Evolutionary conservation across 2,113 vertebrate species (phyloP).

Genomic region (Atractosteus spatula): DNA sequence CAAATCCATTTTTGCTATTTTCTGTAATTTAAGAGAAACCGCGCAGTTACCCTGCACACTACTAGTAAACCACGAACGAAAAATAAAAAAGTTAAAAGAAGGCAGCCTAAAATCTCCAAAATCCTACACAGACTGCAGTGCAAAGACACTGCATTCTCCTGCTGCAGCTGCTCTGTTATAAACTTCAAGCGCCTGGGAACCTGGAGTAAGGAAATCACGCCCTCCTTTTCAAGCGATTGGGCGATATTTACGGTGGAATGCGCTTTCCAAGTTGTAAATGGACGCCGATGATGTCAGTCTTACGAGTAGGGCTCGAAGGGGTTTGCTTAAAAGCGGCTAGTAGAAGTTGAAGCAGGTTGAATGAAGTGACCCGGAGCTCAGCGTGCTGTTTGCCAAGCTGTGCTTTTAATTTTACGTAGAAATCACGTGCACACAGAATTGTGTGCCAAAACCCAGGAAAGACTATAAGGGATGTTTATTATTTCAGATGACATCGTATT

Average conservation of each 20-base stretch:
- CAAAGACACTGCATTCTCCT: conserved; percentile 62
- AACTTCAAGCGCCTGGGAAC: conserved; percentile 63
- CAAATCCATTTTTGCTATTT: conserved; percentile 50
- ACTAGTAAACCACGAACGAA: conserved; percentile 27
- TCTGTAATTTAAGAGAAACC: conserved; percentile 41
- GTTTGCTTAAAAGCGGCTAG: conserved; percentile 16
- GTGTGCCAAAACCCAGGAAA: too few relatives aligned
- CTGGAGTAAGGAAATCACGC: conserved; percentile 48
- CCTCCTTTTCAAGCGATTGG: conserved; percentile 56
- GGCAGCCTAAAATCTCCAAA: conserved; percentile 23
- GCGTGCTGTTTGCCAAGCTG: too few relatives aligned
- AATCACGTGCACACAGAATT: too few relatives aligned
- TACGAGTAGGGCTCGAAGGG: conserved; percentile 11
- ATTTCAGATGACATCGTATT: too few relatives aligned
- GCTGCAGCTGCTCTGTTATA: conserved; percentile 49
- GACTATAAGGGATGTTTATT: too few relatives aligned
- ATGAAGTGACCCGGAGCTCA: neutral
- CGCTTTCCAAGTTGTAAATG: conserved; percentile 45
- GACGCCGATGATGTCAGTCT: conserved; percentile 45
- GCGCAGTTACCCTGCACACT: conserved; percentile 39
- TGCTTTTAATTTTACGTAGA: too few relatives aligned
- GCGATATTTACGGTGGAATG: conserved; percentile 46
- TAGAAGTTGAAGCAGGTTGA: conserved; percentile 21
- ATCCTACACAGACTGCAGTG: conserved; percentile 36
- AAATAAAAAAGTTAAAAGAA: conserved; percentile 41